phyloP scores from a whole-genome alignment of 2,113 vertebrate genomes.

The Charadrius vociferus region DNA sequence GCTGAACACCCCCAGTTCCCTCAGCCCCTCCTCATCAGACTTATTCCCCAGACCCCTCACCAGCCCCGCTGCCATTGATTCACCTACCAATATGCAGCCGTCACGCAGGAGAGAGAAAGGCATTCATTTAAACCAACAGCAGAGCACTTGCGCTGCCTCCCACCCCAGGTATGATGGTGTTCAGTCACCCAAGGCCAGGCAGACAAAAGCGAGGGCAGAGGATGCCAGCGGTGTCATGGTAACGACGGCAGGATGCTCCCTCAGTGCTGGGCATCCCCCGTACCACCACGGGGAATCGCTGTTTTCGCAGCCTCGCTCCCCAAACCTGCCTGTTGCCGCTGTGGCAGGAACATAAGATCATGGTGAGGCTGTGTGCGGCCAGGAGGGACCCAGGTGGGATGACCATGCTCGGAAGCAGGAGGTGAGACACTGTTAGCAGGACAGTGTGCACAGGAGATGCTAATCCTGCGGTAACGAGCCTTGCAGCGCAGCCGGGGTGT shows the following conservation, averaged over 20 bases:
- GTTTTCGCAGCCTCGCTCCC: background rate
- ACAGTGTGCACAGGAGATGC: background rate
- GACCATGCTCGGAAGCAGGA: background rate
- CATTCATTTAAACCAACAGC: background rate
- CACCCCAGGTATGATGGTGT: fast-evolving
- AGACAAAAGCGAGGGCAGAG: background rate
- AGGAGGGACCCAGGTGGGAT: background rate
- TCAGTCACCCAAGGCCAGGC: background rate
- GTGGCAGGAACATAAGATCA: background rate
- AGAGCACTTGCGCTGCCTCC: background rate
- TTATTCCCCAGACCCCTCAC: no score
- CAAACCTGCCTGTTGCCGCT: background rate
- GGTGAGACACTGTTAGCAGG: background rate
- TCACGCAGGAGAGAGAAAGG: background rate
- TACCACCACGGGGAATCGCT: background rate
- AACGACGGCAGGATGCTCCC: background rate
- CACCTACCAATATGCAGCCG: no score
- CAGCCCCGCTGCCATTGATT: no score
- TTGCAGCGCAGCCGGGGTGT: background rate
- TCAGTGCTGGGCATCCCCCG: background rate
- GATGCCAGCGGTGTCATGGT: background rate
- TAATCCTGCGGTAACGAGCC: background rate
- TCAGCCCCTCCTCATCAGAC: no score
- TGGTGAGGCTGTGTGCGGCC: background rate
- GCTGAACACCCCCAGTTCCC: no score